A percentile compares a stretch with the other conserved stretches of the same genome.
Conservation (phyloP, 2,113 vertebrate species). For the Verasper variegatus region DNA sequence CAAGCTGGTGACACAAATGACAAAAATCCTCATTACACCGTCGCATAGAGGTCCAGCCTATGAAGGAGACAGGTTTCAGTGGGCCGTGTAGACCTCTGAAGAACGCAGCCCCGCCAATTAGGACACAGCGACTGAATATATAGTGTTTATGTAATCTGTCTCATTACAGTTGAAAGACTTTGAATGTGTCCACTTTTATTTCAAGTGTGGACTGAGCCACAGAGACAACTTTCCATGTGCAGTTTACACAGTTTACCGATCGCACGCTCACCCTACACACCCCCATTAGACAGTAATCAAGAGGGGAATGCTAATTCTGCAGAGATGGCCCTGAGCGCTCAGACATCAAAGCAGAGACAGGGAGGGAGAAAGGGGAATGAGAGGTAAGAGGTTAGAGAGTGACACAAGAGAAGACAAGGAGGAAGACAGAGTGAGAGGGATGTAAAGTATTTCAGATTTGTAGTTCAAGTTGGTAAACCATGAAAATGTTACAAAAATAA, state of each 20-base stretch:
- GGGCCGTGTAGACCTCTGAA: too few species aligned
- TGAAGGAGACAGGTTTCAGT: not conserved
- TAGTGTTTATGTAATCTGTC: not conserved
- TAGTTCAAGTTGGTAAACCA: conserved; percentile 9
- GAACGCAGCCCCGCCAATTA: not conserved
- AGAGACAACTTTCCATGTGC: conserved; percentile 32
- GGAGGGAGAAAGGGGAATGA: conserved; percentile 21
- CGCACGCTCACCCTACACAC: conserved; percentile 3
- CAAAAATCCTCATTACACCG: not conserved
- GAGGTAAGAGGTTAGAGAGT: conserved; percentile 52
- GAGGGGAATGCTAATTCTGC: conserved; percentile 56
- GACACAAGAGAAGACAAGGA: conserved; percentile 33
- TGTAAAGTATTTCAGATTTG: not conserved
- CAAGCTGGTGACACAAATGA: too few species aligned
- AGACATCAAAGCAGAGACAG: conserved; percentile 55
- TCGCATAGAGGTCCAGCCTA: not conserved
- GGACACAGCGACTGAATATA: not conserved
- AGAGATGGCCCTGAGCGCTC: conserved; percentile 24
- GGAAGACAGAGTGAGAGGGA: not conserved
- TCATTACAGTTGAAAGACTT: not conserved
- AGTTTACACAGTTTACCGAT: conserved; percentile 48
- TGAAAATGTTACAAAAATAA: not conserved
- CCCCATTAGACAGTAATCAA: conserved; percentile 44
- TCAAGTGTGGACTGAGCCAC: not conserved
- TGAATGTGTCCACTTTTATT: not conserved